Evolutionary conservation across 2,797 vertebrate genomes (phyloP).

Genomic region (Rhyacichthys aspro): DNA sequence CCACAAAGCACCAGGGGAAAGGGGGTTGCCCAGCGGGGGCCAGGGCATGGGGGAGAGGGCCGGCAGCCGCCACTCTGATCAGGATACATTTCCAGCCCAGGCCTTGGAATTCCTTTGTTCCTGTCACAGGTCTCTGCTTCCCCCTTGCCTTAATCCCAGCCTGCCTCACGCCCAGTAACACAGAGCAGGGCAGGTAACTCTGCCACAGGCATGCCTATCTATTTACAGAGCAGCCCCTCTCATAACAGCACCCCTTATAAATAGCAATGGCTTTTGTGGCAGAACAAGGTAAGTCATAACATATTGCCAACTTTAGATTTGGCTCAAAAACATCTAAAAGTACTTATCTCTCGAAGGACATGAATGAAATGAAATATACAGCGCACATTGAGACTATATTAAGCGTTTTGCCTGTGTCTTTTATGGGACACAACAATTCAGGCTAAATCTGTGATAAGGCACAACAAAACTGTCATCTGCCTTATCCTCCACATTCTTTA

Average conservation of each 20-base stretch:
- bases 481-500: conserved; percentile 68
- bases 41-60: conserved; percentile 44
- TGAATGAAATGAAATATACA: too few species aligned
- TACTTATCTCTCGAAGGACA: not conserved
- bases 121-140: conserved; percentile 78
- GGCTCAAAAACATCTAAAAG: not conserved
- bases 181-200: conserved; percentile 76
- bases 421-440: too few species aligned
- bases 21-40: conserved; percentile 64
- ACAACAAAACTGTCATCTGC: conserved; percentile 30
- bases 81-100: conserved; percentile 77
- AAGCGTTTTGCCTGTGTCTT: too few species aligned
- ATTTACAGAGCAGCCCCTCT: conserved; percentile 67
- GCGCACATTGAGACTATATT: too few species aligned
- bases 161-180: conserved; percentile 74
- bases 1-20: conserved; percentile 70
- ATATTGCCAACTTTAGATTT: conserved; percentile 21
- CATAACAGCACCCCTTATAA: conserved; percentile 53
- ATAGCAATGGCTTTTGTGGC: conserved; percentile 46
- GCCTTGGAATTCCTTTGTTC: conserved; percentile 82
- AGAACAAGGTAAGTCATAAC: conserved; percentile 27
- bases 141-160: conserved; percentile 70
- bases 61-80: conserved; percentile 70
- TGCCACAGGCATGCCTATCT: conserved; percentile 74
- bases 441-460: conserved; percentile 32